Conservation (phyloP, 2,888 invertebrate genomes). For the Resseliella maxima region DNA sequence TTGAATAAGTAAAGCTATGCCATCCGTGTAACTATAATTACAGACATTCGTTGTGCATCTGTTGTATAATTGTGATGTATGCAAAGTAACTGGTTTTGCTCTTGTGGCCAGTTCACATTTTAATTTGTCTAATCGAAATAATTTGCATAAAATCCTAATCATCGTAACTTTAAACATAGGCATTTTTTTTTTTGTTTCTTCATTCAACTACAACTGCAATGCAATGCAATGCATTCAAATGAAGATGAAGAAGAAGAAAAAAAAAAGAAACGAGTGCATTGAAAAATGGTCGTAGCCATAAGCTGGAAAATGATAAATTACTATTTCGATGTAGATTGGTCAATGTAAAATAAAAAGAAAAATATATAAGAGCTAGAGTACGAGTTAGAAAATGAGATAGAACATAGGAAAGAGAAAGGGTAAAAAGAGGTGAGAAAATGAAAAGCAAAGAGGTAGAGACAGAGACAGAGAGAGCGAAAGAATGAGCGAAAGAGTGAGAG, state of each 20-base stretch:
- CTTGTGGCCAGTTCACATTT: constrained; percentile 3
- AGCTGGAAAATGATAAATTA: constrained; percentile 54
- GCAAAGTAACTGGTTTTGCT: neutral
- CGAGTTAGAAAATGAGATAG: no score
- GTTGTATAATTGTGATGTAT: neutral
- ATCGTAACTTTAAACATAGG: neutral
- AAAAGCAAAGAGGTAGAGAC: neutral
- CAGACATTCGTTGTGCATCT: neutral
- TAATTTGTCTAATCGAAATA: constrained; percentile 49
- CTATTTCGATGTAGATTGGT: neutral
- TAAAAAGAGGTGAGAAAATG: no score
- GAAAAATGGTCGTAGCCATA: constrained; percentile 47
- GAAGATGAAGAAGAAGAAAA: neutral
- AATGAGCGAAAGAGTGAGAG: neutral
- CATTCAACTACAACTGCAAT: no score
- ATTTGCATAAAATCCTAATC: constrained; percentile 31
- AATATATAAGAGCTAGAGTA: no score
- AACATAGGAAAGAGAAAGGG: no score
- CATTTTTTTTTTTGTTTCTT: no score
- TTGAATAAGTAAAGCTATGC: neutral
- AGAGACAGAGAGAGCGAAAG: neutral
- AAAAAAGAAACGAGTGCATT: neutral
- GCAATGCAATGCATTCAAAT: no score
- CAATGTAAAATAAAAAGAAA: no score
- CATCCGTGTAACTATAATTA: neutral